Base-by-base conservation (phyloP, 1,140 invertebrate species). In the Magallana angulata region DNA sequence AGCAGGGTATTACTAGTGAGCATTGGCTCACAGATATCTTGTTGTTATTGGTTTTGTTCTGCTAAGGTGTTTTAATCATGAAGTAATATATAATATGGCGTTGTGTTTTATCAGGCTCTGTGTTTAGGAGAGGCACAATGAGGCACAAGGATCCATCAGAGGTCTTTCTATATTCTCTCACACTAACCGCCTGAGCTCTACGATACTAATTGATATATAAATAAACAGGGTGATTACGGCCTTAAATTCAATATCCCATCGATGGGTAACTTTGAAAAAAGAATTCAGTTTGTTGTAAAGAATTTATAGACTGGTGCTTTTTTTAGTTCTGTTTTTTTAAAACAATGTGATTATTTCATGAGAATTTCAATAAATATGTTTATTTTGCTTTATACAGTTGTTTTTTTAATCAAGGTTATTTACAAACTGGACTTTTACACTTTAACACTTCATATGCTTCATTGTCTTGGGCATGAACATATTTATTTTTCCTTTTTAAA, bases 161-260 rank as follows among this genome's bases (percentile, higher is more conserved):
- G 83, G 82, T 81, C 64, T 84, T 88, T 64, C 68, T 80, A 64
- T 88, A 82, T 30, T 82, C 16, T 59, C 76, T 89, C 16, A 86
- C 81, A 85, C 80, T 89, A 84, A 56, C 18, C 57, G 56, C 76
- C 68, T 76, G 68, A 76, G 36, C 18, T 30, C 68, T 30, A 9
- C 24, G 24, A 76, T 30, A 76, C 68, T 76, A 76, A 76, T 76
- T 30, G 36, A 48, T 48, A 48, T 5, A 48, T 48, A 3, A 4
- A 48, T 18, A 30, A 76, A 76, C 36, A 30, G 36, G 68, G 68
- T 24, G 24, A 12, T 76, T 36, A 76, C 12, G 68, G 68, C 68
- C 36, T 48, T 48, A 76, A 48, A 48, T 48, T 48, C 36, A 48
- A 48, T 48, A 48, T 48, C 36, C 36, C 36, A 48, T 48, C 5